Evolutionary conservation across 1,140 invertebrate species (phyloP).

Genomic region (Littorina saxatilis): DNA sequence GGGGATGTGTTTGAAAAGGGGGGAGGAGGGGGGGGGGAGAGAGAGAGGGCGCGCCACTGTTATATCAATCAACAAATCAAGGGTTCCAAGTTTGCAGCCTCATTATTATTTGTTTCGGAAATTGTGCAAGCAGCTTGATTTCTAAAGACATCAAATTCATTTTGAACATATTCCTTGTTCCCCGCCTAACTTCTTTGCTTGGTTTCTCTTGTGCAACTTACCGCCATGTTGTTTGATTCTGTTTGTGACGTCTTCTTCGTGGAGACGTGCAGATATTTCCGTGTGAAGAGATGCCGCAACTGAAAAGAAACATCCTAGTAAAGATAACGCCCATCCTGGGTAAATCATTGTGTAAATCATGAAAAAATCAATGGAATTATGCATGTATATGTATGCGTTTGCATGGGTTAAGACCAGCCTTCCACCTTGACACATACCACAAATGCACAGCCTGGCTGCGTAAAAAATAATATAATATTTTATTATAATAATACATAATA

Average conservation of each 20-base stretch:
- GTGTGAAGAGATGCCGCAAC: constrained; percentile 66
- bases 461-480: too few species aligned
- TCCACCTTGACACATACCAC: too few species aligned
- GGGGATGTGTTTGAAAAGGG: not conserved
- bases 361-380: too few species aligned
- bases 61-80: not conserved
- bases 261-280: constrained; percentile 70
- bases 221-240: constrained; percentile 72
- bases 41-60: too few species aligned
- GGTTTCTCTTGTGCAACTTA: constrained; percentile 43
- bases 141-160: not conserved
- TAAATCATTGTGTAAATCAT: too few species aligned
- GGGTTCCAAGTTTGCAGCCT: not conserved
- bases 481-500: too few species aligned
- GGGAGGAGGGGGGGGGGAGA: too few species aligned
- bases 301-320: constrained; percentile 49
- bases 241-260: constrained; percentile 66
- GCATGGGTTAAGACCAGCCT: too few species aligned
- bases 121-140: not conserved
- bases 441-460: too few species aligned
- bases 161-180: not conserved
- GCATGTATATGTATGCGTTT: too few species aligned
- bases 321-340: too few species aligned
- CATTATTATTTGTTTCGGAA: too few species aligned
- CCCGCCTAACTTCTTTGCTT: not conserved